Evolutionary conservation across 1,140 invertebrate genomes (phyloP), one percentile per base, ranked within the genome.

Genomic region (Philaenus spumarius): DNA sequence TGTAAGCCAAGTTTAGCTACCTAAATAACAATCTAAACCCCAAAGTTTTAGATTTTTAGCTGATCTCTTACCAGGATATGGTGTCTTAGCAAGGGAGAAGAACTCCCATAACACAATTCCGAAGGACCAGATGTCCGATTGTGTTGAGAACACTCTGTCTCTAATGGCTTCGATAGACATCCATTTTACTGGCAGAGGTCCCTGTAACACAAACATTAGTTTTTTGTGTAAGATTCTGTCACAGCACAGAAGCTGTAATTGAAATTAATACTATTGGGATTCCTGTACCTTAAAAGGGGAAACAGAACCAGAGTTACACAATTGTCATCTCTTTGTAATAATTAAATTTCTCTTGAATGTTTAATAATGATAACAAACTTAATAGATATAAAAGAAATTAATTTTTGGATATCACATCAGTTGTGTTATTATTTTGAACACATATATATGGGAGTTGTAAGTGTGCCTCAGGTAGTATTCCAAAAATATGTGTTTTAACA

Each of bases 101-200:
- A 97, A 81, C 75, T 98, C 95, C 94, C 94, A 98, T 0, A 97
- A 68, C 2, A 94, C 89, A 46, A 97, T 87, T 12, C 92, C 95
- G 73, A 85, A 97, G 0, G 91, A 87, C 94, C 94, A 97, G 2
- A 95, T 86, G 68, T 97, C 94, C 0, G 89, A 92, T 62, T 93
- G 88, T 0, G 86, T 90, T 1, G 89, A 92, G 66, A 91, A 93
- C 50, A 89, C 79, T 48, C 83, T 73, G 72, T 90, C 87, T 58
- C 81, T 78, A 59, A 93, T 84, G 1, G 88, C 89, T 70, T 92
- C 89, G 46, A 90, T 79, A 0, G 88, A 86, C 75, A 92, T 80
- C 89, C 89, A 92, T 71, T 90, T 90, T 3, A 92, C 80, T 1
- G 88, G 89, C 1, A 90, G 70, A 0, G 80, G 83, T n/a, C 81